Evolutionary conservation across 2,888 invertebrate genomes (phyloP), one percentile per base, ranked within the genome.

Genomic region (Drosophila greeni): DNA sequence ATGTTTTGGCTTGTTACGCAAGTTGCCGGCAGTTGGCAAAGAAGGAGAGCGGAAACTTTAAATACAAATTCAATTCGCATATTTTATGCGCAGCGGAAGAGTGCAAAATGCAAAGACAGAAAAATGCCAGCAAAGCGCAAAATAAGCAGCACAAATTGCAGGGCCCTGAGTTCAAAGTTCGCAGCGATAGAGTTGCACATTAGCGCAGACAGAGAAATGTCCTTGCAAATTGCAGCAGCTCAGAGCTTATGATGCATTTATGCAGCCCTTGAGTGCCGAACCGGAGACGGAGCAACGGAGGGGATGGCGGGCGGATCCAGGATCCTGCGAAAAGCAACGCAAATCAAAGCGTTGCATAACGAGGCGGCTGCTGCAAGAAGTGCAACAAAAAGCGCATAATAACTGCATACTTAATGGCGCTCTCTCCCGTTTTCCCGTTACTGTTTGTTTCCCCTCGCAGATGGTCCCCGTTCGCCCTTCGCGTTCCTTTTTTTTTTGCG

Each of bases 1-100:
- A 83, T 81, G 83, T 81, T 79, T 81, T 77, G 78, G 75, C 75
- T 80, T 83, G 85, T 82, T 80, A 84, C 70, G 69, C 70, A 82
- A 82, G 51, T 83, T 79, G 49, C 77, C 62, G 66, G 57, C 65
- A 66, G 64, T 61, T 59, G 54, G 39, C 49, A 14, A 49, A 59
- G 37, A 33, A 39, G 54, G 53, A 51, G 42, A 61, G 56, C 47
- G 69, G 59, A 54, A 81, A 81, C 81, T 81, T 81, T 85, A 85
- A 81, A 83, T 81, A 85, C 82, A 81, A 81, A 81, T 81, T 85
- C 81, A 81, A 81, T 81, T 81, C 81, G 81, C 85, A 81, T 81
- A 81, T 85, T 81, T 81, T 81, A 81, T 85, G 78, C 69, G 66
- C 58, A 70, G 70, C 67, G 70, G 47, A 56, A 55, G 36, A 56